Percentiles rank a stretch among this genome's conserved stretches.
These are phyloP conservation scores for Nanorana parkeri DNA, from an alignment of 2,113 vertebrate species.

Conservation along the genomic window DNA sequence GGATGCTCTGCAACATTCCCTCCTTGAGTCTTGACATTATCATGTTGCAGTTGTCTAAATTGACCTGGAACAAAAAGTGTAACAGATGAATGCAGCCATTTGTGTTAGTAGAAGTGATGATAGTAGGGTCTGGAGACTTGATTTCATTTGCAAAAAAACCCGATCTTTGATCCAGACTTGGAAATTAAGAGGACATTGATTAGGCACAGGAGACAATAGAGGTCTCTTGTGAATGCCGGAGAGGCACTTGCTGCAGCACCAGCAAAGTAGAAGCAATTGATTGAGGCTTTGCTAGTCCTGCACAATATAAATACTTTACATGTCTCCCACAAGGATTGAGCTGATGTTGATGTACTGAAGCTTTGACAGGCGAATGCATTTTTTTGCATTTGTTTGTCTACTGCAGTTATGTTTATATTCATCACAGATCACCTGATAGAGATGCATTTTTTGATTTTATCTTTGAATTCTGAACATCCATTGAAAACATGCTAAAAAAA, in stretches of 20 bases:
- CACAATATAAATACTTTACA: background rate
- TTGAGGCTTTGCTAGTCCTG: background rate
- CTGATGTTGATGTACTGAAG: background rate
- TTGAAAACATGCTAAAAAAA: too few relatives aligned
- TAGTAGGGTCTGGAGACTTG: background rate
- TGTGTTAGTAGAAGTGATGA: background rate
- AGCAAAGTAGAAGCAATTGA: background rate
- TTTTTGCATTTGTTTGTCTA: background rate
- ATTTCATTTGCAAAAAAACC: background rate
- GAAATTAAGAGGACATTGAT: background rate
- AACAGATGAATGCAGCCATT: background rate
- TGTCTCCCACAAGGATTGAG: background rate
- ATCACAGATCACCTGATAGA: background rate
- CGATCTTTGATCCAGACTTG: conserved; percentile 28
- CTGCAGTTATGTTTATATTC: too few relatives aligned
- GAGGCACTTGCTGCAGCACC: background rate
- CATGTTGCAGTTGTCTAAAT: conserved; percentile 19
- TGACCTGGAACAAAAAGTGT: background rate
- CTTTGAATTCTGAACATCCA: background rate
- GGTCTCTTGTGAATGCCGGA: background rate
- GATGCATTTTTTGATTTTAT: background rate
- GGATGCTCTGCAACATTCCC: conserved; percentile 14
- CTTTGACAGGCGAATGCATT: background rate
- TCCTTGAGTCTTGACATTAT: conserved; percentile 19
- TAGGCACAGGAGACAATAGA: background rate